Evolutionary conservation across 2,113 vertebrate species (phyloP).

Genomic region (Emydocephalus ijimae): DNA sequence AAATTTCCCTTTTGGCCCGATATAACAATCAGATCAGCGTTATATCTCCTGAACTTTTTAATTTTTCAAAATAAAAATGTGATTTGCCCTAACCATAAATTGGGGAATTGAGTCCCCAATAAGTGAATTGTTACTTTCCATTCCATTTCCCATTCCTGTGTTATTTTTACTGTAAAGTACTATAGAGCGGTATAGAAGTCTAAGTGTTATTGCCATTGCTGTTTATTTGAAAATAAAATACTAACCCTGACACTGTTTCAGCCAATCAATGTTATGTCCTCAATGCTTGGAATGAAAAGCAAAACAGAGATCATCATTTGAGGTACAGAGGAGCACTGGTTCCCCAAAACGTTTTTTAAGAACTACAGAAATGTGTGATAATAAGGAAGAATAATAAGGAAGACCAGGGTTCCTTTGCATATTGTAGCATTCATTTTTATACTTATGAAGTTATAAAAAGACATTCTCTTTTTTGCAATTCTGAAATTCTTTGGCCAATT

Average conservation of each 20-base stretch:
- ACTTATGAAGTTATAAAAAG: not conserved
- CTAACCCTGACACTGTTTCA: not conserved
- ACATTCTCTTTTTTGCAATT: not conserved
- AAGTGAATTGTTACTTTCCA: not conserved
- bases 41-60: not conserved
- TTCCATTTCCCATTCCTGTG: not conserved
- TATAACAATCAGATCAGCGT: not conserved
- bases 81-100: not conserved
- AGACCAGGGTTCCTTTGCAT: not conserved
- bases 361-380: not conserved
- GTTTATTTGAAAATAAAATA: conserved; percentile 29
- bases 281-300: not conserved
- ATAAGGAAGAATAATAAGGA: not conserved
- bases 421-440: not conserved
- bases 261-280: not conserved
- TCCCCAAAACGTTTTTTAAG: not conserved
- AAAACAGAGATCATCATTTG: not conserved
- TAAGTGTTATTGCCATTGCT: not conserved
- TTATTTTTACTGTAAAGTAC: not conserved
- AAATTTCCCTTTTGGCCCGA: not conserved
- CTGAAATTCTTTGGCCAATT: not conserved
- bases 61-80: not conserved
- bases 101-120: not conserved
- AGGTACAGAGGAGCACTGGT: not conserved
- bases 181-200: not conserved